Evolutionary conservation across 2,113 vertebrate species (phyloP), one percentile per base, ranked within the genome.

Genomic region (Xenotilapia leptura): DNA sequence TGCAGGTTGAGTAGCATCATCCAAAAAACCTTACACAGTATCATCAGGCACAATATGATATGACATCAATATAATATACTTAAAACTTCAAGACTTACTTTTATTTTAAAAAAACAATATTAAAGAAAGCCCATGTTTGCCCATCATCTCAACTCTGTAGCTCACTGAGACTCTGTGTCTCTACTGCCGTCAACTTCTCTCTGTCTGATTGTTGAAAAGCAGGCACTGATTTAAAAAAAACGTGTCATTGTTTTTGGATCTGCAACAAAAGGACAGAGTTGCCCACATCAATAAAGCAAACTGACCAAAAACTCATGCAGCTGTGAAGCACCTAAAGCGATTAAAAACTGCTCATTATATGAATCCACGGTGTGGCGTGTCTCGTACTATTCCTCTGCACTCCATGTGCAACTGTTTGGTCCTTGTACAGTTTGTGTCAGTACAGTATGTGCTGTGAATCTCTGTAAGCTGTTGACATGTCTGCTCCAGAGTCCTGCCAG

Each of bases 391-490:
- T 54, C 33, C 14, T 36, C 51, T 77, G 58, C 31, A 9, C 81
- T 82, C 45, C 31, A 19, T 80, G 90, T 89, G 92, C 40, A 88
- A 89, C 14, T 1, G 28, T 45, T 83, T 82, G 49, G 56, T 89
- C 83, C 85, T 77, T 26, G 83, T 33, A 47, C 82, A 19, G 26
- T 75, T 17, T 82, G 70, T 80, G 84, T 90, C 62, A 11, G 90
- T 40, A 84, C 92, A 82, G 49, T 55, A 53, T 91, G 93, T 92
- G 90, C 91, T 90, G 91, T 85, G 90, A 93, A 90, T 83, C 56
- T 89, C 80, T 82, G 86, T 12, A 60, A 86, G 87, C 90, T 89
- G 91, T 88, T 84, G 82, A 85, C 87, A 83, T 80, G 81, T 92
- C 91, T 77, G 83, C 86, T 54, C 21, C 65, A 56, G 77, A 60